Evolutionary conservation across 2,888 invertebrate genomes (phyloP).

Genomic region (Cataglyphis cursor): DNA sequence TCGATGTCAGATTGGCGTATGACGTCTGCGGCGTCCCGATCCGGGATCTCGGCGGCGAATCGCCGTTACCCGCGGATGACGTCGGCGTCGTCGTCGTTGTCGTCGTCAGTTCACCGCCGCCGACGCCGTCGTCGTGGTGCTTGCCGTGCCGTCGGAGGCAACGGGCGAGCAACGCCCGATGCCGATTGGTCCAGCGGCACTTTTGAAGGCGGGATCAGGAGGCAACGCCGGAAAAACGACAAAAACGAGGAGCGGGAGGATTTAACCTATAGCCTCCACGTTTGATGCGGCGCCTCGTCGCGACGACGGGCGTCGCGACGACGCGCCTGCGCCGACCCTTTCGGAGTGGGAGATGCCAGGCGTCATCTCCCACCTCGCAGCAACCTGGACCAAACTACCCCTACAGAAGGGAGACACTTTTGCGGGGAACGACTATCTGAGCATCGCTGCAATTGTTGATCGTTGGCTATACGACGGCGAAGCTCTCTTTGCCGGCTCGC

Average conservation of each 20-base stretch:
- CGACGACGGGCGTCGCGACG: conserved; percentile 75
- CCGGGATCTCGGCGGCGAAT: conserved; percentile 48
- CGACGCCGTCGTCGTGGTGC: conserved; percentile 54
- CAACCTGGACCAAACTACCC: conserved; percentile 36
- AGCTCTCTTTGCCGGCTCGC: conserved; percentile 35
- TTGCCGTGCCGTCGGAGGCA: conserved; percentile 68
- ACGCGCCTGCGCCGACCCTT: conserved; percentile 80
- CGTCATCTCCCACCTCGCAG: conserved; percentile 61
- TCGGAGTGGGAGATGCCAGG: conserved; percentile 70
- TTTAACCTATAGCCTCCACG: conserved; percentile 87
- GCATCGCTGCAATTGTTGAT: conserved; percentile 83
- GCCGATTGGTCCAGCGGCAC: conserved; percentile 85
- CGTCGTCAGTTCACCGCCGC: conserved; percentile 57
- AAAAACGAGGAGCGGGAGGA: conserved; percentile 84
- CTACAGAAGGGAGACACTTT: conserved; percentile 48
- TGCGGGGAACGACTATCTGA: conserved; percentile 70
- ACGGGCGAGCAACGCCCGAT: conserved; percentile 59
- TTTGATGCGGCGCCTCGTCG: conserved; percentile 84
- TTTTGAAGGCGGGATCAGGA: conserved; percentile 87
- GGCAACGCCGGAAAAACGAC: conserved; percentile 85
- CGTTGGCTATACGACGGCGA: conserved; percentile 77
- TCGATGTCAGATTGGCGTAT: conserved; percentile 60
- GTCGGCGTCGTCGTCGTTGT: conserved; percentile 61
- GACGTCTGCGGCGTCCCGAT: conserved; percentile 61
- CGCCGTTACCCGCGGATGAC: conserved; percentile 60